Evolutionary conservation across 2,888 invertebrate species (phyloP).

Genomic region (Drosophila tripunctata): DNA sequence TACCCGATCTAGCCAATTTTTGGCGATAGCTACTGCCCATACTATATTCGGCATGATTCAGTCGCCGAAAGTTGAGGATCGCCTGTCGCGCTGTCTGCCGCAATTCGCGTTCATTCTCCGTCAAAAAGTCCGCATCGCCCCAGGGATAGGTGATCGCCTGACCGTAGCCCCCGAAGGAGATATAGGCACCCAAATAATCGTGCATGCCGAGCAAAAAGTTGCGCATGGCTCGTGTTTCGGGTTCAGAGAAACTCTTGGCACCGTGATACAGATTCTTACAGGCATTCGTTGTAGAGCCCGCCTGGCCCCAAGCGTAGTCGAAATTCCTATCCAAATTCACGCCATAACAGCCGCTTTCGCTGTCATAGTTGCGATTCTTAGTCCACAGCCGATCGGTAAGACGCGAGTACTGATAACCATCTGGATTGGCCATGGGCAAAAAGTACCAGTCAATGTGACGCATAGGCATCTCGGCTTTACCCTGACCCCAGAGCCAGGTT

Average conservation of each 20-base stretch:
- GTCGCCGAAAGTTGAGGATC: slow-evolving; percentile 71
- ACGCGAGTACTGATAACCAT: slow-evolving; percentile 94
- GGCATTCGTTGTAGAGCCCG: slow-evolving; percentile 90
- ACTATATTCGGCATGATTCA: slow-evolving; percentile 80
- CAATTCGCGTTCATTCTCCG: slow-evolving; percentile 74
- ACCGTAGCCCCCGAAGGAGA: slow-evolving; percentile 84
- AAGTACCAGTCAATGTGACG: slow-evolving; percentile 93
- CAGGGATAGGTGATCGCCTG: slow-evolving; percentile 84
- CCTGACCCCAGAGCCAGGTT: slow-evolving; percentile 86
- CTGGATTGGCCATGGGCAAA: slow-evolving; percentile 91
- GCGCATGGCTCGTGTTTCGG: slow-evolving; percentile 89
- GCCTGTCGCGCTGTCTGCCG: slow-evolving; percentile 73
- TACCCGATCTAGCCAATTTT: slow-evolving; percentile 81
- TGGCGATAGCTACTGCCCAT: slow-evolving; percentile 80
- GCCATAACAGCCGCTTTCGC: slow-evolving; percentile 87
- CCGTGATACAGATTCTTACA: slow-evolving; percentile 93
- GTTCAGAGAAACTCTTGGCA: slow-evolving; percentile 92
- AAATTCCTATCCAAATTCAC: slow-evolving; percentile 94
- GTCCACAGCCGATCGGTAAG: slow-evolving; percentile 92
- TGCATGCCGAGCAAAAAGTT: slow-evolving; percentile 84
- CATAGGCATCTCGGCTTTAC: slow-evolving; percentile 85
- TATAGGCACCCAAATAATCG: slow-evolving; percentile 75
- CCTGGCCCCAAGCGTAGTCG: slow-evolving; percentile 93
- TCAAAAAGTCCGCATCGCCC: slow-evolving; percentile 82
- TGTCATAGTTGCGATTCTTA: slow-evolving; percentile 88